Base-by-base conservation (phyloP, 2,888 invertebrate genomes). In the Acrobasis consociella region DNA sequence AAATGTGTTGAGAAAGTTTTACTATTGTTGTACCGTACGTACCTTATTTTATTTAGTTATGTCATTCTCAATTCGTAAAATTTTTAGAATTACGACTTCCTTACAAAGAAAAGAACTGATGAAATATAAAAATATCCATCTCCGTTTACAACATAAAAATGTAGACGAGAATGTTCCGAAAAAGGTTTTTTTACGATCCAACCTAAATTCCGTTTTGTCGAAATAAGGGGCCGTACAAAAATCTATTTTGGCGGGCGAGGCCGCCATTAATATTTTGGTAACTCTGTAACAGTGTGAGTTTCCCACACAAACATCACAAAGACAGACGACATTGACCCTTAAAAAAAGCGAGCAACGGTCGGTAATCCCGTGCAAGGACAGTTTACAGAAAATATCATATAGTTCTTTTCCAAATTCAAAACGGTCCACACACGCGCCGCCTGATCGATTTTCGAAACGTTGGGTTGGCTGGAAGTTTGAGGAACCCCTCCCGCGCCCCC, bases 361-460 rank as follows among this genome's bases (percentile, higher is more conserved):
- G 16, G 62, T 62, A 68, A 75, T 73, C 22, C 62, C 7, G 62
- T 67, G 73, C 60, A 16, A 11, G 16, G 52, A 64, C 69, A 69
- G 70, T 67, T 76, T 73, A 66, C 70, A 76, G 68, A 76, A 60
- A 55, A 76, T 80, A 79, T 80, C 75, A 73, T 82, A 71, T 73
- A 75, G 78, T 79, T 81, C 73, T 74, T 78, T 79, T 82, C 76
- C 76, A 84, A 85, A 81, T 82, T 74, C 87, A 86, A 87, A 88
- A 89, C 83, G 77, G 78, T 82, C 71, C 85, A 89, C 86, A 89
- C 87, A 86, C 88, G 85, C 85, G 87, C 82, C 81, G 77, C 72
- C 80, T 84, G 86, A 90, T 90, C 89, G 90, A 90, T 90, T 90
- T 90, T 90, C 81, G 87, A 90, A 86, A 86, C 76, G 79, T 77